Base-by-base conservation (phyloP, 2,888 invertebrate species). In the Drosophila phalerata region DNA sequence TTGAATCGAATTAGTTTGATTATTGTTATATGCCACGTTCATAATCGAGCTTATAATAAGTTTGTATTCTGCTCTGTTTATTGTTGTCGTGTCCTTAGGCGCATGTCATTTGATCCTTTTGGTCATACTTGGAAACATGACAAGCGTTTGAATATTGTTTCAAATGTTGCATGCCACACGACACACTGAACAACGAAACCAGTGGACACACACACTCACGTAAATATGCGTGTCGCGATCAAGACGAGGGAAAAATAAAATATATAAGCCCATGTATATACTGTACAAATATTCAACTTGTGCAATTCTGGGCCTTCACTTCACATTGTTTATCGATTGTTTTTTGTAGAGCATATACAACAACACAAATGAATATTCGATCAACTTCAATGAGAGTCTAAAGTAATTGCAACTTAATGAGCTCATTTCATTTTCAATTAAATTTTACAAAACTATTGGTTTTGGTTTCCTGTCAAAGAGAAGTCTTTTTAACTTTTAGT, bases 101-200 rank as follows among this genome's bases (percentile, higher is more conserved):
- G 69, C 75, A 70, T 75, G 76, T 66, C 55, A 73, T 63, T 77
- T 61, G 76, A 77, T 77, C 78, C 78, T 73, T 45, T 73, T 77
- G 61, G 47, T 34, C 64, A 56, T 58, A 60, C 17, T 58, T 45
- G 48, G 52, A 13, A 53, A 57, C 78, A 73, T 73, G 76, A 69
- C 65, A 76, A 56, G 62, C 64, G 42, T 58, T 73, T 53, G 52
- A 62, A 69, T 68, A 58, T 49, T 60, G 15, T 57, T 60, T 55
- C 25, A 40, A 73, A 62, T 66, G 78, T 78, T 73, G 78, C 78
- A 77, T 78, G 78, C 63, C 58, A 70, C 77, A 77, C 77, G 78
- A 49, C 45, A 37, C 34, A 32, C n/a, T 15, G 15, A 38, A 38
- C 38, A 19, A 40, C 6, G 15, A 56, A 37, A 2, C 10, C 30